These are phyloP conservation scores for Atrina japonica DNA, from an alignment of 2,888 invertebrate genomes.

Conservation along the genomic window DNA sequence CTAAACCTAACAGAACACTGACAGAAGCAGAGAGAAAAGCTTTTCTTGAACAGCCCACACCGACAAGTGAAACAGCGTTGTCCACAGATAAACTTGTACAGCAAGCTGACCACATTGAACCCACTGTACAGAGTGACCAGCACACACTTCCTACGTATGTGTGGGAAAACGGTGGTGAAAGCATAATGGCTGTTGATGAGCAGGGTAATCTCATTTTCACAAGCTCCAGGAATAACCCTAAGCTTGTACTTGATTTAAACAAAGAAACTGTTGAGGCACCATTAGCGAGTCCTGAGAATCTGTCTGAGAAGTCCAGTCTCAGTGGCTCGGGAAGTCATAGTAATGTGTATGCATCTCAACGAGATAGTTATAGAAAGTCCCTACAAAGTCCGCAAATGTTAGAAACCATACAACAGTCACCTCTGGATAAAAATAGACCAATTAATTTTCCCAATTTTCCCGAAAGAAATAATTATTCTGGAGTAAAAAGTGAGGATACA, in stretches of 20 bases:
- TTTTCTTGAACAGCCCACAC: conserved; percentile 59
- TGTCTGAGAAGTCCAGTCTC: conserved; percentile 90
- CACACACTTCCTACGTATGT: conserved; percentile 18
- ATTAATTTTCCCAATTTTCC: background rate
- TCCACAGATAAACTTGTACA: conserved; percentile 31
- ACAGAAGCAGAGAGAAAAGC: conserved; percentile 71
- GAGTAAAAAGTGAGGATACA: background rate
- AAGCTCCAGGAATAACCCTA: conserved; percentile 46
- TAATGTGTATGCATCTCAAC: conserved; percentile 40
- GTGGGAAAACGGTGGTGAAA: conserved; percentile 45
- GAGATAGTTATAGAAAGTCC: conserved; percentile 51
- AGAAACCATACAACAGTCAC: conserved; percentile 70
- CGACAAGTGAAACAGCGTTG: conserved; percentile 45
- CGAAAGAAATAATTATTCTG: background rate
- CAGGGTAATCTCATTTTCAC: conserved; percentile 48
- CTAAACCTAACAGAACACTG: conserved; percentile 84
- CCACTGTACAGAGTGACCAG: conserved; percentile 6
- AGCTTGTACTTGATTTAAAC: conserved; percentile 55
- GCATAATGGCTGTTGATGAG: conserved; percentile 48
- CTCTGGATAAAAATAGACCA: conserved; percentile 44
- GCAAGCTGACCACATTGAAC: conserved; percentile 19
- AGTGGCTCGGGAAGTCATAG: conserved; percentile 82
- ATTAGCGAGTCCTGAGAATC: conserved; percentile 90
- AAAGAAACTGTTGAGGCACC: conserved; percentile 83
- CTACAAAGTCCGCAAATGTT: conserved; percentile 56